Conservation (phyloP, 2,888 invertebrate genomes). For the Stegana nigrithorax region DNA sequence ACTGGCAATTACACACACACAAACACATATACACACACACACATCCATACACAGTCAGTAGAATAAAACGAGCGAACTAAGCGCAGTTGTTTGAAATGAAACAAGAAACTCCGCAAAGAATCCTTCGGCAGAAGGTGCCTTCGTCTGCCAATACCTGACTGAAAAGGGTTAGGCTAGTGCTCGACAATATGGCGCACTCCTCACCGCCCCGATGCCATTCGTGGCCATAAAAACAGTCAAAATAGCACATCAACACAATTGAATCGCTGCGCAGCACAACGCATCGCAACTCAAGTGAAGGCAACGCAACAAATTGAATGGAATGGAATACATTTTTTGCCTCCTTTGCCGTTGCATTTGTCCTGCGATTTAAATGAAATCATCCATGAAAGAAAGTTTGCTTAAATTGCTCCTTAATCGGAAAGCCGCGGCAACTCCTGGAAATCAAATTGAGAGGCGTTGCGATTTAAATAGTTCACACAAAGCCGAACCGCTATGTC, state of each 20-base stretch:
- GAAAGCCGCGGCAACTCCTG: neutral
- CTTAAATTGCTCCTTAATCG: neutral
- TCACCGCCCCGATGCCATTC: too few relatives aligned
- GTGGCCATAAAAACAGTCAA: constrained; percentile 8
- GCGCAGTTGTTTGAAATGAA: neutral
- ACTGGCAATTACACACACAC: constrained; percentile 34
- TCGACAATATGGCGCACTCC: constrained; percentile 4
- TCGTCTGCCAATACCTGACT: neutral
- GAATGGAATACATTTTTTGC: neutral
- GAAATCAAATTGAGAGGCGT: neutral
- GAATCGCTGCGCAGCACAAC: neutral
- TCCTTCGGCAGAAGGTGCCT: constrained; percentile 40
- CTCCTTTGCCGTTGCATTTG: too few relatives aligned
- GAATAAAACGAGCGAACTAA: neutral
- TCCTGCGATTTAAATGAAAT: neutral
- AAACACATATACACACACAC: constrained; percentile 31
- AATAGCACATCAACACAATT: neutral
- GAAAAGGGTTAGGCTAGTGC: neutral
- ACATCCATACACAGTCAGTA: constrained; percentile 33
- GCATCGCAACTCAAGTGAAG: neutral
- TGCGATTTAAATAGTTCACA: too few relatives aligned
- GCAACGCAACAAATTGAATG: neutral
- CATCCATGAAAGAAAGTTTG: neutral
- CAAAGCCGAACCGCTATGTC: too few relatives aligned
- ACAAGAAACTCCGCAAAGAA: neutral